These are phyloP conservation scores for Aldrovandia affinis DNA, from an alignment of 2,797 vertebrate genomes.

Conservation along the genomic window DNA sequence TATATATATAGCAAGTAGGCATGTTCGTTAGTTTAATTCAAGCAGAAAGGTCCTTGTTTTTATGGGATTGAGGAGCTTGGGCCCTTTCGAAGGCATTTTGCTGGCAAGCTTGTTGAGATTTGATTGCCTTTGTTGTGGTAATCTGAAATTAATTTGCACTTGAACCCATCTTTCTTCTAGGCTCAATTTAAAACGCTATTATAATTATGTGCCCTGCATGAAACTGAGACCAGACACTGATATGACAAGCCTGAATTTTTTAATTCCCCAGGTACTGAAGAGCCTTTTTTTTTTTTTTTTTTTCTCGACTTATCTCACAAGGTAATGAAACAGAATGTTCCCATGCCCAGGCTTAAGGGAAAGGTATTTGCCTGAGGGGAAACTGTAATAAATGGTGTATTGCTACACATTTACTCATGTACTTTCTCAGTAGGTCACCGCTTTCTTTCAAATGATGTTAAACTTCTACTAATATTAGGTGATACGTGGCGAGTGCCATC, in stretches of 20 bases:
- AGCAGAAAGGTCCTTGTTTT: constrained; percentile 85
- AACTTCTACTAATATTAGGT: constrained; percentile 83
- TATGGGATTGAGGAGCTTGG: constrained; percentile 71
- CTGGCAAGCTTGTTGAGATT: constrained; percentile 86
- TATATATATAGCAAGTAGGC: constrained; percentile 67
- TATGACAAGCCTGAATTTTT: constrained; percentile 89
- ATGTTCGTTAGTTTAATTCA: constrained; percentile 86
- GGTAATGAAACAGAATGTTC: constrained; percentile 97
- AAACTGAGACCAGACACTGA: constrained; percentile 90
- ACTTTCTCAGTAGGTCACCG: constrained; percentile 87
- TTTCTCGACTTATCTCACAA: constrained; percentile 86
- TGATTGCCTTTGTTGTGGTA: constrained; percentile 98
- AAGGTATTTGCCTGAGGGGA: constrained; percentile 96
- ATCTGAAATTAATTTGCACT: constrained; percentile 99
- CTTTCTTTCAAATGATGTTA: constrained; percentile 84
- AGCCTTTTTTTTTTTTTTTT: constrained; percentile 66
- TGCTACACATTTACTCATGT: constrained; percentile 87
- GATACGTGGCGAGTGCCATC: constrained; percentile 70
- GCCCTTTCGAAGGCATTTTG: constrained; percentile 87
- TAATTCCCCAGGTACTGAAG: constrained; percentile 91
- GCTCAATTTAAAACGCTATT: constrained; percentile 92
- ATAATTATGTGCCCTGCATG: constrained; percentile 92
- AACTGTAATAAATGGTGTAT: constrained; percentile 90
- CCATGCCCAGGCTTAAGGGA: constrained; percentile 85
- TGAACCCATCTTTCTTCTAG: constrained; percentile 98